Evolutionary conservation across 1,140 invertebrate genomes (phyloP).

Genomic region (Drosophila malerkotliana): DNA sequence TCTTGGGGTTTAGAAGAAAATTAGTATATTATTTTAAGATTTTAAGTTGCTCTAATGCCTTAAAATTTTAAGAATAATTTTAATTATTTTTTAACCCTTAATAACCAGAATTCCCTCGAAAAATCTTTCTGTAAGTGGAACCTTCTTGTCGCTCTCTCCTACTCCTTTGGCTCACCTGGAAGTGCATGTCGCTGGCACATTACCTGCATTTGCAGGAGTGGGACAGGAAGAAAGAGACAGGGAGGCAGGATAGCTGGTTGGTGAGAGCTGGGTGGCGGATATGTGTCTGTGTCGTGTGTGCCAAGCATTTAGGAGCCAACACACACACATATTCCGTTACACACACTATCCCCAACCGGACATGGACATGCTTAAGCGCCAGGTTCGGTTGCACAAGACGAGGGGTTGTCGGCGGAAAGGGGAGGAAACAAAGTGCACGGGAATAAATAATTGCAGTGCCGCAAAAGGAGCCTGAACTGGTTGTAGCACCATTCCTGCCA

Average conservation of each 20-base stretch:
- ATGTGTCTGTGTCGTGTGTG: conserved; percentile 70
- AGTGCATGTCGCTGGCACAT: conserved; percentile 74
- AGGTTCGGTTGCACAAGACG: conserved; percentile 19
- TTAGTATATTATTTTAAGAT: background rate
- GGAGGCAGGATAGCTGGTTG: conserved; percentile 29
- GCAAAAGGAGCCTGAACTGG: conserved; percentile 78
- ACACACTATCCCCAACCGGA: conserved; percentile 55
- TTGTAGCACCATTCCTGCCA: conserved; percentile 69
- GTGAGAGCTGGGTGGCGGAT: conserved; percentile 59
- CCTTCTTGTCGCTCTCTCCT: background rate
- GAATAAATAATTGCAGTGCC: conserved; percentile 77
- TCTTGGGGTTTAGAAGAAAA: no score
- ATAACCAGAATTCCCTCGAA: background rate
- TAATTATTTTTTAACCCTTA: background rate
- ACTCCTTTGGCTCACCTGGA: conserved; percentile 19
- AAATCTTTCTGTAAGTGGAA: conserved; percentile 9
- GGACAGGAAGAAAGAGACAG: conserved; percentile 1
- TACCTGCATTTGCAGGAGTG: conserved; percentile 43
- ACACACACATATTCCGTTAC: conserved; percentile 5
- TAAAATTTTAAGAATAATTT: background rate
- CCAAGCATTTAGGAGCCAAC: conserved; percentile 63
- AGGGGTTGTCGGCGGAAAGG: conserved; percentile 2
- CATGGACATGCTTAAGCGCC: conserved; percentile 81
- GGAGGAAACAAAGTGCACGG: conserved; percentile 47
- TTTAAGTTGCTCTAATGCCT: background rate